A percentile compares a stretch with the other conserved stretches of the same genome.
Conservation (phyloP, 2,797 vertebrate species). For the Sebastes reedi region DNA sequence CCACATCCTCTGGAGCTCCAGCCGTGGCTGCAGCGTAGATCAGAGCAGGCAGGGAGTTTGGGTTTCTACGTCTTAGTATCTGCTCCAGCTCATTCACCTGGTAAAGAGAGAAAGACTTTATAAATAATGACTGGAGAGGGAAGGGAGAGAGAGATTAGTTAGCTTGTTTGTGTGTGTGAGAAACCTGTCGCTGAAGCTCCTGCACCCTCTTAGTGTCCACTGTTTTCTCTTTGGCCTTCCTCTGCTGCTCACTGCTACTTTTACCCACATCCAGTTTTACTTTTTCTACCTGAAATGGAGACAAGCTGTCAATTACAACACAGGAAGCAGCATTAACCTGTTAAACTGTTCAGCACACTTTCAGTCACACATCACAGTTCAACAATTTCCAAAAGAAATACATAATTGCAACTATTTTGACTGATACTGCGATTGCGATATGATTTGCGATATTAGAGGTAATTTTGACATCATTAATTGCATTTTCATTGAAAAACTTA, state of each 20-base stretch:
- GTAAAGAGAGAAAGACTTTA: background rate
- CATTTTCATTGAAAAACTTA: background rate
- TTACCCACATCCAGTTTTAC: slow-evolving; percentile 84
- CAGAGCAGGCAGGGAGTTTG: slow-evolving; percentile 92
- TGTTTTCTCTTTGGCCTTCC: slow-evolving; percentile 81
- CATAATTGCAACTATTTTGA: background rate
- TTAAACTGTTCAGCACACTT: background rate
- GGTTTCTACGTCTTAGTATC: slow-evolving; percentile 87
- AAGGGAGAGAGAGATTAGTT: accelerated
- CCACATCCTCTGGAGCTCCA: slow-evolving; percentile 12
- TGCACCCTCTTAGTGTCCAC: slow-evolving; percentile 88
- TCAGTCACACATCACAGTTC: background rate
- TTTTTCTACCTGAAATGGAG: slow-evolving; percentile 85
- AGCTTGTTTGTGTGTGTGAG: background rate
- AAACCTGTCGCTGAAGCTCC: slow-evolving; percentile 90
- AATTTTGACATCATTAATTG: background rate
- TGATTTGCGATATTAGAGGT: background rate
- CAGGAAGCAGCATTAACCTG: background rate
- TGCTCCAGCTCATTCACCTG: slow-evolving; percentile 83
- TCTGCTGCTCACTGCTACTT: slow-evolving; percentile 81
- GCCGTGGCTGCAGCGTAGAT: slow-evolving; percentile 88
- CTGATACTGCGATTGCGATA: background rate
- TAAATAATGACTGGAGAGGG: background rate
- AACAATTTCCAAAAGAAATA: background rate
- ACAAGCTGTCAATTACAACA: background rate